Conservation (phyloP, 2,888 invertebrate genomes). For the Platycheirus rosarum region DNA sequence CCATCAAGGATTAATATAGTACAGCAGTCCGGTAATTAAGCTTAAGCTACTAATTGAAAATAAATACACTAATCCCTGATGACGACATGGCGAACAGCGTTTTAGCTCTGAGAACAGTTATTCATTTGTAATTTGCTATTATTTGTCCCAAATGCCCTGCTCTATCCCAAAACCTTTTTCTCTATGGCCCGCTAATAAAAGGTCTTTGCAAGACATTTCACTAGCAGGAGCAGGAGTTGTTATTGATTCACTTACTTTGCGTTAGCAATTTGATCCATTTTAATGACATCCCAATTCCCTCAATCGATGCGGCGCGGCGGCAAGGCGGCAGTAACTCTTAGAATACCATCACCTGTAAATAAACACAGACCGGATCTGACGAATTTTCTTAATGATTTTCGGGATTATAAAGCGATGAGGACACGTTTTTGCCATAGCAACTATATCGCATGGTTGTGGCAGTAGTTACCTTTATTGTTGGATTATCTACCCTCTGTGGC, state of each 20-base stretch:
- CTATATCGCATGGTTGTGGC: neutral
- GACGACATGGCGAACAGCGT: too few species aligned
- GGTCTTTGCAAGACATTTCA: neutral
- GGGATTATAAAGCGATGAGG: conserved; percentile 30
- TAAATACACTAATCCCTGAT: conserved; percentile 15
- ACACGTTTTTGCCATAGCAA: conserved; percentile 6
- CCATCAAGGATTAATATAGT: too few species aligned
- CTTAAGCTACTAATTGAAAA: conserved; percentile 25
- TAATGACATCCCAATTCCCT: conserved; percentile 68
- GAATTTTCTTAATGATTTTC: conserved; percentile 15
- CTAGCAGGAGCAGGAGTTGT: conserved; percentile 2
- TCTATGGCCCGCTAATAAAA: neutral
- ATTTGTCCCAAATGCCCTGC: conserved; percentile 18
- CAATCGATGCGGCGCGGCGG: conserved; percentile 25
- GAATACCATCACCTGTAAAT: conserved; percentile 19
- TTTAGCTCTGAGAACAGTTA: neutral
- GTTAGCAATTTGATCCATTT: conserved; percentile 72
- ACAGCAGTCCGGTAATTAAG: too few species aligned
- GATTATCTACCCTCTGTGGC: conserved; percentile 22
- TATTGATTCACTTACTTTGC: conserved; percentile 64
- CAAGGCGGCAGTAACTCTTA: conserved; percentile 25
- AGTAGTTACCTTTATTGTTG: conserved; percentile 36
- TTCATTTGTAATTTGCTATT: conserved; percentile 16
- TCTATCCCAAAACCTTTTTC: neutral
- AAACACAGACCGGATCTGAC: conserved; percentile 1